phyloP scores from a whole-genome alignment of 1,140 invertebrate genomes.

The Eueides isabella region DNA sequence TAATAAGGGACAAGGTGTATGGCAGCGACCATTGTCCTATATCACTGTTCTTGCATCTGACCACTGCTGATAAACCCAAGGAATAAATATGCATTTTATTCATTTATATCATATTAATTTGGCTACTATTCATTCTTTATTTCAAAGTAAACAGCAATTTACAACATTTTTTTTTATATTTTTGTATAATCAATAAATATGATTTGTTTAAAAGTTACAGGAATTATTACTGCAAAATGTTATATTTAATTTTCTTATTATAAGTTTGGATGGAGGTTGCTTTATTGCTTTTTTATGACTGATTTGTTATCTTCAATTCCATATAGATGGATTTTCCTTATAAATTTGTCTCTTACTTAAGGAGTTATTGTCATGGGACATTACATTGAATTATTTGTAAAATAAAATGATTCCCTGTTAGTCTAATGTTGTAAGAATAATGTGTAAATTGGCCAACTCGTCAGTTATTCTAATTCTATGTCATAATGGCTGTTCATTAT shows the following conservation, averaged over 20 bases:
- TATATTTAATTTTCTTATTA: no score
- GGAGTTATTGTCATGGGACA: not conserved
- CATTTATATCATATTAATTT: no score
- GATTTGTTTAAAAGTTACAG: no score
- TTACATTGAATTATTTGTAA: slow-evolving; percentile 14
- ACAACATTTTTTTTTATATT: no score
- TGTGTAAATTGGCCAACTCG: not conserved
- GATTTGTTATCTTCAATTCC: not conserved
- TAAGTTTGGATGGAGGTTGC: no score
- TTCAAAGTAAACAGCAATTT: no score
- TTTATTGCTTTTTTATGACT: not conserved
- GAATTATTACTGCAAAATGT: no score
- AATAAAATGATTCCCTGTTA: not conserved
- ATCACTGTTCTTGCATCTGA: slow-evolving; percentile 85
- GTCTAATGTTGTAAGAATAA: not conserved
- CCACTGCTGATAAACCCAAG: slow-evolving; percentile 70
- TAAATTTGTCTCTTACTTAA: not conserved
- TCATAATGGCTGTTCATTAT: not conserved
- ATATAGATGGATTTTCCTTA: not conserved
- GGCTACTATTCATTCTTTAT: no score
- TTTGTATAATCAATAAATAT: no score
- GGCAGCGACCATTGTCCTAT: slow-evolving; percentile 96
- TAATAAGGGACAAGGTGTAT: slow-evolving; percentile 87
- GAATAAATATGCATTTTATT: slow-evolving; percentile 46
- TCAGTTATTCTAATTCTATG: not conserved